Base-by-base conservation (phyloP, 2,888 invertebrate species). In the Lasioglossum marginatum region DNA sequence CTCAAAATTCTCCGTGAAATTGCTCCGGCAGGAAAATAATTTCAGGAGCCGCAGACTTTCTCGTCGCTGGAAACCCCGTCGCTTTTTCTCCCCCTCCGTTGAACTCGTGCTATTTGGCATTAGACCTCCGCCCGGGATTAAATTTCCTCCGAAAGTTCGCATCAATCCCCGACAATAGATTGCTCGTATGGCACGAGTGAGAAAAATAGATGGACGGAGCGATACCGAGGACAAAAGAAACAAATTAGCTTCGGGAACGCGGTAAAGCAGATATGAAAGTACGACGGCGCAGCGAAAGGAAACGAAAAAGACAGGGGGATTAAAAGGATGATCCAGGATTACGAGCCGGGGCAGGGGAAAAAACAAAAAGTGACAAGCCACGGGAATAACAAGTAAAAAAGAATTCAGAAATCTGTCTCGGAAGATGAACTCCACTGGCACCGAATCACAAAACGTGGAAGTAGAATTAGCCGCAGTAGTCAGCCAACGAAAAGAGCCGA, bases 131-230 rank as follows among this genome's bases (percentile, higher is more conserved):
- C n/a, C 34, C 10, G 68, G 68, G 68, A 68, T 37, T 68, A 68
- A 34, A 68, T 68, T 37, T 37, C 75, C 73, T 8, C 89, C 81
- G 81, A 79, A 87, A 89, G 82, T 83, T 80, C 83, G 78, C 79
- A 77, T 91, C 82, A 79, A 84, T 79, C 73, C 71, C 45, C 16
- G 27, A 23, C 48, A 57, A 77, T 40, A 45, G 16, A 37, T 66
- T 66, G 16, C 66, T 66, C 37, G 68, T 68, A 23, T n/a, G 8
- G 68, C 31, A 10, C 68, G 23, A 68, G 34, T 12, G 68, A 23
- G 23, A 34, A 37, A 68, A 68, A 68, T 37, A 37, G 34, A 68
- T 19, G 68, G 4, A 5, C 3, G 23, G 23, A 27, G 31, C 63
- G 68, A 37, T 68, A 40, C 19, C 37, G 12, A 40, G 4, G 10